These are phyloP conservation scores for Drosophila trapezifrons DNA, from an alignment of 1,140 invertebrate genomes.

Conservation along the genomic window DNA sequence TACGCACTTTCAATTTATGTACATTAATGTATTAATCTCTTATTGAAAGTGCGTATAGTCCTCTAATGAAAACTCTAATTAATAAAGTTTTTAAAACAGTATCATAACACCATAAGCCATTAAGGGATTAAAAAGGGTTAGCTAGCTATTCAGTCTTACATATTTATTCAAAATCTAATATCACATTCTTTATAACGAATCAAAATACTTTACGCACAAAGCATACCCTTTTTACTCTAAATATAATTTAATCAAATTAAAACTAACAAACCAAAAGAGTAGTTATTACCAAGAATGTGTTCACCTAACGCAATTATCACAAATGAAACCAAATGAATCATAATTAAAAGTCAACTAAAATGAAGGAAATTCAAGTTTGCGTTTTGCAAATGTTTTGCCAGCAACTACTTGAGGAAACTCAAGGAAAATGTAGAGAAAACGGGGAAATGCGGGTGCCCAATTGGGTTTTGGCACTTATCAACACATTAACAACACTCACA, in stretches of 20 bases:
- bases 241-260: slow-evolving; percentile 11
- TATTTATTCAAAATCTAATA: too few species aligned
- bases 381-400: slow-evolving; percentile 12
- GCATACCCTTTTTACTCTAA: neutral
- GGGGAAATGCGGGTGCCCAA: neutral
- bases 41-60: too few species aligned
- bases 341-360: slow-evolving; percentile 31
- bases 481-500: slow-evolving; percentile 38
- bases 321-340: slow-evolving; percentile 32
- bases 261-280: neutral
- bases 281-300: slow-evolving; percentile 1
- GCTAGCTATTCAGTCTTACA: too few species aligned
- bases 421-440: neutral
- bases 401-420: slow-evolving; percentile 1
- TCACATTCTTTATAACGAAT: too few species aligned
- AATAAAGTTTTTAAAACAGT: too few species aligned
- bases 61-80: too few species aligned
- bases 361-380: slow-evolving; percentile 2
- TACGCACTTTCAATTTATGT: too few species aligned
- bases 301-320: slow-evolving; percentile 18
- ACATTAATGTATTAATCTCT: too few species aligned
- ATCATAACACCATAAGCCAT: too few species aligned
- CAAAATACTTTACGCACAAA: neutral
- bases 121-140: too few species aligned
- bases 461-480: slow-evolving; percentile 27